These are phyloP conservation scores for Eupeodes latifasciatus DNA, from an alignment of 2,888 invertebrate species.

Conservation along the genomic window DNA sequence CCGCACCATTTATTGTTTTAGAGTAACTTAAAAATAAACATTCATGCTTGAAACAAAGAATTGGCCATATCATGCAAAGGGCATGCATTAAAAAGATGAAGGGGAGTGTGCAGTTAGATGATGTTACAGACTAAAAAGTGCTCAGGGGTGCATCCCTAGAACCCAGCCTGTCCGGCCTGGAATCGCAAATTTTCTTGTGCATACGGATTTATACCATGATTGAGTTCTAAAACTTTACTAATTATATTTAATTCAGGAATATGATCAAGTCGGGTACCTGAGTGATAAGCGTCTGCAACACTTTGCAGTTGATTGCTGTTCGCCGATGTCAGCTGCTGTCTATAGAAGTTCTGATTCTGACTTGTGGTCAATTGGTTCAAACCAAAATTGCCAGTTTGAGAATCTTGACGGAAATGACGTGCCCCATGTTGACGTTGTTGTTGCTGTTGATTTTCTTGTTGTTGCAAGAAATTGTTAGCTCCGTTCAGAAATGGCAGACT, in stretches of 20 bases:
- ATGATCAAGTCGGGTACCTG: constrained; percentile 84
- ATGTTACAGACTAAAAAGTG: constrained; percentile 56
- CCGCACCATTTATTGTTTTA: background rate
- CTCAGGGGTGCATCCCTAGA: constrained; percentile 77
- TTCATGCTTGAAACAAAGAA: constrained; percentile 17
- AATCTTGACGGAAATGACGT: constrained; percentile 86
- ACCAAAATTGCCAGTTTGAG: constrained; percentile 87
- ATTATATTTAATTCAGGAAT: constrained; percentile 92
- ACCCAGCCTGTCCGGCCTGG: constrained; percentile 78
- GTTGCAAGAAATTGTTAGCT: constrained; percentile 79
- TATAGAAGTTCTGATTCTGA: constrained; percentile 82
- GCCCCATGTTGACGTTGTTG: constrained; percentile 80
- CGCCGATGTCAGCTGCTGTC: constrained; percentile 81
- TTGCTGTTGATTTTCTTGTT: constrained; percentile 79
- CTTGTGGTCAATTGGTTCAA: constrained; percentile 84
- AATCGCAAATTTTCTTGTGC: constrained; percentile 83
- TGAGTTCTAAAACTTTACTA: constrained; percentile 91
- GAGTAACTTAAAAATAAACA: background rate
- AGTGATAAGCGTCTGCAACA: constrained; percentile 85
- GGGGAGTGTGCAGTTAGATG: constrained; percentile 58
- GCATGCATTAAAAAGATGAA: constrained; percentile 37
- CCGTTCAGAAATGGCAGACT: constrained; percentile 73
- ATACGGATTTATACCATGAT: constrained; percentile 87
- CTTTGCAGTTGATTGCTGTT: constrained; percentile 82
- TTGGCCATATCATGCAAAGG: background rate